Conservation (phyloP, 64 coral and sea anemone genomes). For the Stichodactyla mertensii region DNA sequence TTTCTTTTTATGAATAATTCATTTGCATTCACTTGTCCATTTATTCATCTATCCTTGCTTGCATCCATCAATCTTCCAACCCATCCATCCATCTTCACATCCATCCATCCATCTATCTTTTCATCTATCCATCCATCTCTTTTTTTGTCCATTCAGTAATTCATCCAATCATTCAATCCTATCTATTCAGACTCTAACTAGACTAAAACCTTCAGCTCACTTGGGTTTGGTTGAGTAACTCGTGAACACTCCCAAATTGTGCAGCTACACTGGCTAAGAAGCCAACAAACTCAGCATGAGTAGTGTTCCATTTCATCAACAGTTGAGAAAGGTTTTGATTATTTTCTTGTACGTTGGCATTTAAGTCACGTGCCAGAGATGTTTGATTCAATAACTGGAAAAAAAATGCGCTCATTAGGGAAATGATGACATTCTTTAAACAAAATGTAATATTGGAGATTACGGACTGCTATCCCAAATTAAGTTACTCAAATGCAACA, state of each 20-base stretch:
- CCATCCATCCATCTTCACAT: too few species aligned
- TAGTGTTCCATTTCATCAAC: conserved; percentile 8
- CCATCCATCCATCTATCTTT: too few species aligned
- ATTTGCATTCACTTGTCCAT: too few species aligned
- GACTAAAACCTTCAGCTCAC: background rate
- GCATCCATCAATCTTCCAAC: too few species aligned
- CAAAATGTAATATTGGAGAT: too few species aligned
- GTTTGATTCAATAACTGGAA: conserved; percentile 35
- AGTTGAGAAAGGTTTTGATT: conserved; percentile 12
- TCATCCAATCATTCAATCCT: background rate
- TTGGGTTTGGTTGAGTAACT: conserved; percentile 12
- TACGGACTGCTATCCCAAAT: too few species aligned
- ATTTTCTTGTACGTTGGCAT: background rate
- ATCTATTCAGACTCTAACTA: background rate
- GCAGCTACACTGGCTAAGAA: conserved; percentile 9
- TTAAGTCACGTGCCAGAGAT: background rate
- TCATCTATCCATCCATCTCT: too few species aligned
- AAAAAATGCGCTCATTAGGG: background rate
- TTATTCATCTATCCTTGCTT: too few species aligned
- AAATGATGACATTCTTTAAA: too few species aligned
- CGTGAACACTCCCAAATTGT: conserved; percentile 4
- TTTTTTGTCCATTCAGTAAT: too few species aligned
- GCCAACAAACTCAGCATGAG: conserved; percentile 26
- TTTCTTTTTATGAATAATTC: too few species aligned
- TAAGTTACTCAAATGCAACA: too few species aligned